Conservation (phyloP, 1,140 invertebrate species). For the Micrasema longulum region DNA sequence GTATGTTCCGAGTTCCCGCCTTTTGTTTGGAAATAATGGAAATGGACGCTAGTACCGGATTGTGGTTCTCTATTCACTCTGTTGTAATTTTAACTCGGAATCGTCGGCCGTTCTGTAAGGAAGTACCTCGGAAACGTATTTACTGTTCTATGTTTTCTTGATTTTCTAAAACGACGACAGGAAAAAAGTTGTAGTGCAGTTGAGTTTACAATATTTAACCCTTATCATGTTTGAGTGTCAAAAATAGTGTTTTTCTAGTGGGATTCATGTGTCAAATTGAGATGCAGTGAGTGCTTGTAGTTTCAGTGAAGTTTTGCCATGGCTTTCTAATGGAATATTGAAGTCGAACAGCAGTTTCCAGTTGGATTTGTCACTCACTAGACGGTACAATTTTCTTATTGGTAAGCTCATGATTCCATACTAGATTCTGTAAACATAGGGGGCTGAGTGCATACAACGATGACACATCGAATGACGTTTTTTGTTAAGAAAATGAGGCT, state of each 20-base stretch:
- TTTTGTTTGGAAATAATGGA: slow-evolving; percentile 34
- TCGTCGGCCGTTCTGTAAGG: slow-evolving; percentile 29
- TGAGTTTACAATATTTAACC: not conserved
- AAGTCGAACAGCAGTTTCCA: slow-evolving; percentile 4
- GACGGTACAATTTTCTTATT: slow-evolving; percentile 11
- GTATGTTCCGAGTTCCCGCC: slow-evolving; percentile 20
- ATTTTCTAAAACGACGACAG: not conserved
- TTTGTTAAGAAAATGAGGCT: not conserved
- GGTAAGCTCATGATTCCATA: not conserved
- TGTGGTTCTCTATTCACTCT: slow-evolving; percentile 9
- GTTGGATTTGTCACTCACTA: not conserved
- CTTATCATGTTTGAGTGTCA: not conserved
- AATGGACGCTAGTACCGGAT: slow-evolving; percentile 40
- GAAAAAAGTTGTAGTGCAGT: slow-evolving; percentile 4
- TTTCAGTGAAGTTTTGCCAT: slow-evolving; percentile 14
- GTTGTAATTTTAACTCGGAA: slow-evolving; percentile 37
- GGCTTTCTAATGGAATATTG: slow-evolving; percentile 13
- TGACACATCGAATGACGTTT: slow-evolving; percentile 21
- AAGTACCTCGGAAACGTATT: slow-evolving; percentile 36
- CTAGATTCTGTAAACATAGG: not conserved
- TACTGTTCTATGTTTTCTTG: slow-evolving; percentile 5
- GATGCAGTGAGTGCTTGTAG: slow-evolving; percentile 24
- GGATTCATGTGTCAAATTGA: slow-evolving; percentile 24
- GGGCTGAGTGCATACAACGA: not conserved
- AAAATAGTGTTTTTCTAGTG: slow-evolving; percentile 11